Evolutionary conservation across 2,888 invertebrate genomes (phyloP), one percentile per base, ranked within the genome.

Genomic region (Syrista parreyssii): DNA sequence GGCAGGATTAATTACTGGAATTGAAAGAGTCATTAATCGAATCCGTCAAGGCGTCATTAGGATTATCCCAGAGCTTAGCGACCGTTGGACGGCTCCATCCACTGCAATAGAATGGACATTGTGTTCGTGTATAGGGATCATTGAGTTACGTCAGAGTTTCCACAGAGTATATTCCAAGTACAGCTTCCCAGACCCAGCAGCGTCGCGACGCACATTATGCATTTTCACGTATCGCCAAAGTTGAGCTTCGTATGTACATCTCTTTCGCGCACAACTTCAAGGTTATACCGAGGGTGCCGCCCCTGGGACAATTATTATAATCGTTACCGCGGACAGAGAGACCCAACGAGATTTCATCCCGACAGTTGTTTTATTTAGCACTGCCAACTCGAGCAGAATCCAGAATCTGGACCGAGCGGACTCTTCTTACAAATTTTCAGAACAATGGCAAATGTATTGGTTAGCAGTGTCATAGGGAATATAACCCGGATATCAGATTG

Each of bases 1-100:
- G 15, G 68, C 34, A 76, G 75, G 79, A 85, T 85, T 83, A 82
- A 84, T 85, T 83, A 80, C 81, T 79, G 73, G 79, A 78, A 78
- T 78, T 79, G 79, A 79, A 80, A 80, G 80, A 79, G 71, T 81
- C 80, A 82, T 84, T 83, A 82, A 81, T 82, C 80, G 78, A 78
- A 79, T 81, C 77, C 79, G 74, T 78, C 78, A 79, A 85, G 82
- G 82, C 82, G 78, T 84, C 80, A 79, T 80, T 77, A 79, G 82
- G 83, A 81, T 84, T 86, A 82, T 84, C 84, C 76, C 79, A 76
- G 78, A 78, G 80, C 81, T 55, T 55, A 55, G 40, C 40, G 40
- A 55, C 40, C 23, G 23, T 23, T 55, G 40, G 40, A 55, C 40
- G 40, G 40, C 40, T 55, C 40, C 40, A 55, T 23, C 40, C 6